Percentiles rank a stretch among this genome's conserved stretches.
Evolutionary conservation across 2,888 invertebrate genomes (phyloP).

Genomic region (Trichogramma evanescens): DNA sequence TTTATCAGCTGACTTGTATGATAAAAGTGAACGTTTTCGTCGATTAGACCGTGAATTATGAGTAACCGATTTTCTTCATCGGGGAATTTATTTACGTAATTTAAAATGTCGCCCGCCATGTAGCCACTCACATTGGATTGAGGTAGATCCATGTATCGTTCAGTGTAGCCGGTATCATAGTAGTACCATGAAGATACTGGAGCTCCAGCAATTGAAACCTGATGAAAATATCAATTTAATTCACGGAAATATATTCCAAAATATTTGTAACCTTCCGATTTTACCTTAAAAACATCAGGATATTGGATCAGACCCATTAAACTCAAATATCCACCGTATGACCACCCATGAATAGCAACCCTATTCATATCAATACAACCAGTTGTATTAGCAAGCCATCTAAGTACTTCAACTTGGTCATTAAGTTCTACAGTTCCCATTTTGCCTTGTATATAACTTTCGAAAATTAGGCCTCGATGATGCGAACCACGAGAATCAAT

Average conservation of each 20-base stretch:
- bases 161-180: slow-evolving; percentile 98
- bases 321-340: slow-evolving; percentile 96
- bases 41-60: slow-evolving; percentile 94
- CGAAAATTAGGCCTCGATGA: slow-evolving; percentile 87
- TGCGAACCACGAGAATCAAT: slow-evolving; percentile 94
- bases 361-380: slow-evolving; percentile 86
- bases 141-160: slow-evolving; percentile 91
- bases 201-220: slow-evolving; percentile 87
- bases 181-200: slow-evolving; percentile 96
- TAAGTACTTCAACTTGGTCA: slow-evolving; percentile 92
- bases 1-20: slow-evolving; percentile 90
- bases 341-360: slow-evolving; percentile 97
- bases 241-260: slow-evolving; percentile 6
- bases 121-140: slow-evolving; percentile 73
- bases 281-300: slow-evolving; percentile 85
- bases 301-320: slow-evolving; percentile 89
- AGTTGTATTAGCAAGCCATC: slow-evolving; percentile 74
- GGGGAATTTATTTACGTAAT: slow-evolving; percentile 79
- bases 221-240: slow-evolving; percentile 17
- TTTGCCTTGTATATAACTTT: slow-evolving; percentile 78
- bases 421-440: slow-evolving; percentile 92
- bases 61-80: slow-evolving; percentile 86
- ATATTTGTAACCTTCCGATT: neutral
- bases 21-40: slow-evolving; percentile 98
- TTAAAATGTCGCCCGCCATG: slow-evolving; percentile 74